Evolutionary conservation across 2,797 vertebrate species (phyloP).

Genomic region (Rachycentron canadum): DNA sequence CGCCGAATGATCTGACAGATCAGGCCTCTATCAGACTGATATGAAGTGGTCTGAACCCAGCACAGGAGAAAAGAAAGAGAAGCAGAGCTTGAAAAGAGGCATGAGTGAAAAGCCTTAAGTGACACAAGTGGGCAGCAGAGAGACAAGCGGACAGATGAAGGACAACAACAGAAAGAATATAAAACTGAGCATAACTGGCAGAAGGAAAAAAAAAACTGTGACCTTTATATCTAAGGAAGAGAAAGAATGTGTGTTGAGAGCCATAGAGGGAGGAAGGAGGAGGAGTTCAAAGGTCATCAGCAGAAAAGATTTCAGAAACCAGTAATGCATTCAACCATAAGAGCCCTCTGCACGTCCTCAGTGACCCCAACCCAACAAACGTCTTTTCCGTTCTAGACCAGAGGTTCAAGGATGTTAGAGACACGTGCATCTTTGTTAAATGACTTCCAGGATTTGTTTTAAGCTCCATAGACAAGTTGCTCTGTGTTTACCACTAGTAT

Average conservation of each 20-base stretch:
- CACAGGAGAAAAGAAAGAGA: background rate
- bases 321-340: background rate
- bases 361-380: background rate
- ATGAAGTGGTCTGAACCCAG: background rate
- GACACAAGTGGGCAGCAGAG: background rate
- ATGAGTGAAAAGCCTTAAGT: background rate
- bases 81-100: background rate
- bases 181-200: background rate
- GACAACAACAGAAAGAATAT: constrained; percentile 3
- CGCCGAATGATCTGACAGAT: background rate
- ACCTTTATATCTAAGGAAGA: background rate
- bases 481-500: too few species aligned
- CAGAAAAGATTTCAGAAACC: background rate
- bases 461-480: too few species aligned
- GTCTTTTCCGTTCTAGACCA: background rate
- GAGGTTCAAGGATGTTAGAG: too few species aligned
- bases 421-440: background rate
- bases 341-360: background rate
- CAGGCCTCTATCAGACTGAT: background rate
- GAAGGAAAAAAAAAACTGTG: background rate
- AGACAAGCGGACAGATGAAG: background rate
- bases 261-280: background rate
- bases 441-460: too few species aligned
- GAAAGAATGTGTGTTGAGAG: background rate
- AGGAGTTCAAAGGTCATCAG: constrained; percentile 11